Evolutionary conservation across 92 coral and sea anemone species (phyloP), one percentile per base, ranked within the genome.

Genomic region (Epizoanthus fatuus): DNA sequence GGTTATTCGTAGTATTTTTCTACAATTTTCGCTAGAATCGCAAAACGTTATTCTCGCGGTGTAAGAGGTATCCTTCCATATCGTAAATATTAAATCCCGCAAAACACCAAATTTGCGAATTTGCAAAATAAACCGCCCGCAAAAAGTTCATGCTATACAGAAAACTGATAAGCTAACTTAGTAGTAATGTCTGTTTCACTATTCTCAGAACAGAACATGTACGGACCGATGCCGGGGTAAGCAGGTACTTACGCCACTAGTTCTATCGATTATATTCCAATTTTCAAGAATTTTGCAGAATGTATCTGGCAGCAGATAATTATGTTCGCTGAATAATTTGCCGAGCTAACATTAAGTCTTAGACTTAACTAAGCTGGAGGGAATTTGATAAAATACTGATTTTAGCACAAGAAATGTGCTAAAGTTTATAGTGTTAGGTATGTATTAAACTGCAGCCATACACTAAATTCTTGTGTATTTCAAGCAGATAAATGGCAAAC

Each of bases 111-210:
- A 8, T 49, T 49, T 47, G 7, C 7, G 5, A 52, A 7, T 25
- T 54, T 59, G 57, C 58, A 63, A 63, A 32, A 60, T n/a, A 40
- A 22, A 39, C 22, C 42, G 59, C 44, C 40, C 22, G 17, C 57
- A 7, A 77, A 60, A 0, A 14, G 29, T 49, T 49, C 53, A 49
- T 12, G 11, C 53, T 49, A 49, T 49, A 49, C 63, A n/a, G 12
- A 7, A 52, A 11, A 32, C 13, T 25, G 17, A 25, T 63, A 16
- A 2, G 3, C 37, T 77, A 39, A 77, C 42, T 77, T 11, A 12
- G n/a, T 35, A 60, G 54, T 37, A 37, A 60, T 77, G 59, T 77
- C 22, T 77, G 57, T 44, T 39, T 77, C 82, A 40, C 12, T 60
- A 11, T 12, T 11, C 22, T 58, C 47, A 16, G 42, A 68, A 69